Evolutionary conservation across 2,888 invertebrate genomes (phyloP).

Genomic region (Caenorhabditis afra): DNA sequence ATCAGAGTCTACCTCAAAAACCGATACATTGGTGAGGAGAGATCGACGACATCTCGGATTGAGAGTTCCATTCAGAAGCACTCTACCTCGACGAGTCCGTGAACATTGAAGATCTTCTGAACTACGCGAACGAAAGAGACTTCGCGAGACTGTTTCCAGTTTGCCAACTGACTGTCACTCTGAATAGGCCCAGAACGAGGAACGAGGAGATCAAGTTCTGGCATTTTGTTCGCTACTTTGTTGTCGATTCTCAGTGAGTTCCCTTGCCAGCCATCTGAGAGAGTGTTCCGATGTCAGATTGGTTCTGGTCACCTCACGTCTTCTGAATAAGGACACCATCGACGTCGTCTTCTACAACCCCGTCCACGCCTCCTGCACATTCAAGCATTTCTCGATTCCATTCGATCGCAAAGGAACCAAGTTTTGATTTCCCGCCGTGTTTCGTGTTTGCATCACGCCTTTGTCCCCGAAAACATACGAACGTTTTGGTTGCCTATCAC

Average conservation of each 20-base stretch:
- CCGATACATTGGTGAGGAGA: slow-evolving; percentile 26
- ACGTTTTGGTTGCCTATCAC: slow-evolving; percentile 53
- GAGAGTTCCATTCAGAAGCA: slow-evolving; percentile 45
- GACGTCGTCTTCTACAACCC: slow-evolving; percentile 48
- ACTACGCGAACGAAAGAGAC: slow-evolving; percentile 26
- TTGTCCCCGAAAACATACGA: slow-evolving; percentile 42
- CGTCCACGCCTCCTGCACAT: slow-evolving; percentile 23
- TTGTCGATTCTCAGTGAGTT: slow-evolving; percentile 40
- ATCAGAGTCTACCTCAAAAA: slow-evolving; percentile 34
- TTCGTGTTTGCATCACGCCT: slow-evolving; percentile 12
- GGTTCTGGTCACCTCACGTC: slow-evolving; percentile 25
- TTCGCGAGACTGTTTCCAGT: slow-evolving; percentile 39
- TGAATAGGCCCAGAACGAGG: slow-evolving; percentile 28
- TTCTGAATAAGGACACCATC: slow-evolving; percentile 15
- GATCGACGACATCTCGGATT: not conserved
- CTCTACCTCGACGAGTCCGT: slow-evolving; percentile 57
- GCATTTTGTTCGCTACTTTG: slow-evolving; percentile 47
- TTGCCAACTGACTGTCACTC: slow-evolving; percentile 51
- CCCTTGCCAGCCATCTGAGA: not conserved
- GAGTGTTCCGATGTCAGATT: slow-evolving; percentile 14
- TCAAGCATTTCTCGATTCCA: slow-evolving; percentile 55
- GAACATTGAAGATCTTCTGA: slow-evolving; percentile 22
- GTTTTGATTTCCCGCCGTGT: slow-evolving; percentile 26
- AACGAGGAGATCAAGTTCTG: slow-evolving; percentile 34
- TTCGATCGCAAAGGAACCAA: slow-evolving; percentile 47